A percentile compares a stretch with the other conserved stretches of the same genome.
Conservation (phyloP, 2,888 invertebrate species). For the Ferrisia virgata region DNA sequence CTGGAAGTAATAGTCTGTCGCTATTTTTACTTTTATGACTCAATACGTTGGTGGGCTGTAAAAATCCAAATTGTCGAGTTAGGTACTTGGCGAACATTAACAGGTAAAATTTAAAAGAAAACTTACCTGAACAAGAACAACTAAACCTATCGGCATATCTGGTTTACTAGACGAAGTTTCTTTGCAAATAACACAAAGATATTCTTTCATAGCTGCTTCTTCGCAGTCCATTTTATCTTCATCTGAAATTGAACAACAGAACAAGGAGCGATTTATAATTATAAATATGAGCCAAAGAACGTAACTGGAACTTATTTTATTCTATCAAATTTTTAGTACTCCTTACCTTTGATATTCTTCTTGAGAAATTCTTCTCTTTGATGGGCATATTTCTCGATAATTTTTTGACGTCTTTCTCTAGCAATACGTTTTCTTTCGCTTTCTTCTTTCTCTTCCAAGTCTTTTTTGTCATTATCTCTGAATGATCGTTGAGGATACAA, state of each 20-base stretch:
- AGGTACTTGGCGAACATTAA: not conserved
- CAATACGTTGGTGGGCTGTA: constrained; percentile 74
- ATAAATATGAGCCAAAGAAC: not conserved
- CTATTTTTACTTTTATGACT: constrained; percentile 60
- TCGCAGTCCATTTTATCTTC: constrained; percentile 30
- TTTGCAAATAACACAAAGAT: constrained; percentile 94
- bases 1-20: not conserved
- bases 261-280: not conserved
- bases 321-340: too few species aligned
- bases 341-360: not conserved
- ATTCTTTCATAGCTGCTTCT: constrained; percentile 54
- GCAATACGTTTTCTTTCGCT: constrained; percentile 62
- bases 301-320: too few species aligned
- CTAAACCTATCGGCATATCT: constrained; percentile 81
- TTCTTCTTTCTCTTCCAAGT: constrained; percentile 52
- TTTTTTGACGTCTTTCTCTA: constrained; percentile 84
- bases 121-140: constrained; percentile 69
- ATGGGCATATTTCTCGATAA: constrained; percentile 90
- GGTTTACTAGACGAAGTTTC: constrained; percentile 81
- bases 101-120: not conserved
- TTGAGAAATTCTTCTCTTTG: constrained; percentile 73
- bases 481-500: not conserved
- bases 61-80: not conserved
- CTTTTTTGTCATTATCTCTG: not conserved
- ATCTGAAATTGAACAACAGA: not conserved